Percentiles rank a stretch among this genome's conserved stretches.
phyloP scores from a whole-genome alignment of 2,797 vertebrate species.

The Muscicapa comitata region DNA sequence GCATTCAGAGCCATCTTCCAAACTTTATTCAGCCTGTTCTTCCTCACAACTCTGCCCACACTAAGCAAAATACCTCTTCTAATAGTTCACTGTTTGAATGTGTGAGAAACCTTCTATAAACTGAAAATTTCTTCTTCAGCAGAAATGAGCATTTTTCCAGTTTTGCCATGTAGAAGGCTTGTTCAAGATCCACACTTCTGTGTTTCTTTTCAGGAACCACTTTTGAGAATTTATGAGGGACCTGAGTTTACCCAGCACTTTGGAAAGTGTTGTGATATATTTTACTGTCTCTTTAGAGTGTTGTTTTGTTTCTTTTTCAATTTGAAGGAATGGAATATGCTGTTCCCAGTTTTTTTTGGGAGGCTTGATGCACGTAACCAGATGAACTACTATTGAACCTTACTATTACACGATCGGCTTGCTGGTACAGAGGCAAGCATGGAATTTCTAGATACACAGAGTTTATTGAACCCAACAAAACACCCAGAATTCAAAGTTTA shows the following conservation, averaged over 20 bases:
- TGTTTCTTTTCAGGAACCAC: conserved; percentile 1
- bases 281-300: not conserved
- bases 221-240: not conserved
- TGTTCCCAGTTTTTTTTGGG: not conserved
- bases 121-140: not conserved
- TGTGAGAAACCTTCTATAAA: not conserved
- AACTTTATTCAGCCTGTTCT: not conserved
- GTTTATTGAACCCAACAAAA: not conserved
- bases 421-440: not conserved
- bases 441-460: not conserved
- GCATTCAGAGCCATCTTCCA: not conserved
- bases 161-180: not conserved
- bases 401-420: not conserved
- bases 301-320: not conserved
- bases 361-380: not conserved
- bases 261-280: not conserved
- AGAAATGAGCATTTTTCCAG: not conserved
- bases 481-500: not conserved
- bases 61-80: not conserved
- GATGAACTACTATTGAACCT: conserved; percentile 19
- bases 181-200: not conserved
- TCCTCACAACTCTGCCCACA: not conserved
- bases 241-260: not conserved
- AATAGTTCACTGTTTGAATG: not conserved
- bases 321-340: not conserved